Evolutionary conservation across 2,797 vertebrate genomes (phyloP), one percentile per base, ranked within the genome.

Genomic region (Siniperca undulata): DNA sequence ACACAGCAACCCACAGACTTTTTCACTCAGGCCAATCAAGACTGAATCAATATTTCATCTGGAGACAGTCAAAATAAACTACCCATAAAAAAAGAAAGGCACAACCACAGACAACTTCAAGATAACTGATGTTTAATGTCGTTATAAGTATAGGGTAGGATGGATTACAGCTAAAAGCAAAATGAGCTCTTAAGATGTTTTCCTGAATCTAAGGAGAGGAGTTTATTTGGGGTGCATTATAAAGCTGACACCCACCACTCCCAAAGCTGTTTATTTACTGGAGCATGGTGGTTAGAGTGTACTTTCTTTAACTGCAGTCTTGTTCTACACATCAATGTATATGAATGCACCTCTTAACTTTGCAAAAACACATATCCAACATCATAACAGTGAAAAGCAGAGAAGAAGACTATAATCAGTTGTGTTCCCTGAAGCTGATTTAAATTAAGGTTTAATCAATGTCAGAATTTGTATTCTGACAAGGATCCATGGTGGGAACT

Each of bases 241-340:
- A 75, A 82, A 40, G 58, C 64, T 77, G 81, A 80, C 78, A 79
- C 76, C 77, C 66, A 88, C 86, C 81, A 80, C 76, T 87, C 77
- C 88, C 70, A 86, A 65, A 74, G 69, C 66, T 78, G 83, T 92
- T 81, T 85, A 75, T 88, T 88, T 81, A 58, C 74, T 77, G 60
- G 67, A 58, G 76, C 61, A 42, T 56, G 42, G 52, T 81, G 67
- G 65, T 70, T 79, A 61, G 17, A 62, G 50, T 52, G 67, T 20
- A 84, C 90, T 81, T 89, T 90, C 30, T 50, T 27, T 8, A 65
- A 82, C 16, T 53, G 44, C 69, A 81, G 60, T 19, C 58, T 70
- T 70, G 56, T 52, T 78, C 56, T 34, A 20, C 14, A 72, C 70
- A 27, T 61, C 30, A 75, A 81, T 48, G 62, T 65, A n/a, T 53